phyloP scores from a whole-genome alignment of 2,113 vertebrate species.

The Pleuronectes platessa region DNA sequence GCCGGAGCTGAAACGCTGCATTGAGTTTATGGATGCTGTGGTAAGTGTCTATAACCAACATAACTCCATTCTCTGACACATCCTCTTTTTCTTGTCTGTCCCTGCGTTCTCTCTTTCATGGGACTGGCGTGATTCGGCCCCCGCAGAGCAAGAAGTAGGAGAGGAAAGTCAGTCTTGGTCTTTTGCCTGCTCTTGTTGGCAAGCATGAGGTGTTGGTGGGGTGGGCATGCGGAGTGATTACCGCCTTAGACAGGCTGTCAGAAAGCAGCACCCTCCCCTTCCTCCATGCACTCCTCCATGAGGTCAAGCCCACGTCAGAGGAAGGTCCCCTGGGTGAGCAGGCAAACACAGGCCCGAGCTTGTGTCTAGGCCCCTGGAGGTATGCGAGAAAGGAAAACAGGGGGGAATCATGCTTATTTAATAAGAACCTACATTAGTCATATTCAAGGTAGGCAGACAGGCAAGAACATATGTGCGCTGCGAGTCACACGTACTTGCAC shows the following conservation, averaged over 20 bases:
- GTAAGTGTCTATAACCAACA: constrained; percentile 78
- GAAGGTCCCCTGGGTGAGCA: constrained; percentile 70
- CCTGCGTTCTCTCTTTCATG: constrained; percentile 18
- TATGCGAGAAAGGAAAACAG: constrained; percentile 72
- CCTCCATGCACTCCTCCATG: constrained; percentile 67
- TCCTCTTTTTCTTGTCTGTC: background rate
- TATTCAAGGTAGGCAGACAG: constrained; percentile 30
- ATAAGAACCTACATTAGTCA: constrained; percentile 64
- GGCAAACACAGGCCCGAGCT: constrained; percentile 75
- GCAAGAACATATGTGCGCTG: background rate
- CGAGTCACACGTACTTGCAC: constrained; percentile 1
- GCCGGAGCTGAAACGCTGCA: constrained; percentile 84
- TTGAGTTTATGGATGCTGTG: constrained; percentile 92
- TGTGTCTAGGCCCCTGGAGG: constrained; percentile 73
- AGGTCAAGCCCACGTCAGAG: constrained; percentile 75
- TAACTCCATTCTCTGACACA: background rate
- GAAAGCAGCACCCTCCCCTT: constrained; percentile 55
- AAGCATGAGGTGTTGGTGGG: constrained; percentile 34
- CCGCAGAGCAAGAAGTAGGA: constrained; percentile 12
- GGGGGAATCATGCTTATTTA: constrained; percentile 61
- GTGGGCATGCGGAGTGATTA: constrained; percentile 61
- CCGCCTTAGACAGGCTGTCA: constrained; percentile 69
- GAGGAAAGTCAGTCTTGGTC: constrained; percentile 20
- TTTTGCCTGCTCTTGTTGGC: constrained; percentile 60
- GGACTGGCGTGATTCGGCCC: constrained; percentile 21